A percentile compares a stretch with the other conserved stretches of the same genome.
Evolutionary conservation across 1,140 invertebrate species (phyloP).

Genomic region (Drosophila kepulauana): DNA sequence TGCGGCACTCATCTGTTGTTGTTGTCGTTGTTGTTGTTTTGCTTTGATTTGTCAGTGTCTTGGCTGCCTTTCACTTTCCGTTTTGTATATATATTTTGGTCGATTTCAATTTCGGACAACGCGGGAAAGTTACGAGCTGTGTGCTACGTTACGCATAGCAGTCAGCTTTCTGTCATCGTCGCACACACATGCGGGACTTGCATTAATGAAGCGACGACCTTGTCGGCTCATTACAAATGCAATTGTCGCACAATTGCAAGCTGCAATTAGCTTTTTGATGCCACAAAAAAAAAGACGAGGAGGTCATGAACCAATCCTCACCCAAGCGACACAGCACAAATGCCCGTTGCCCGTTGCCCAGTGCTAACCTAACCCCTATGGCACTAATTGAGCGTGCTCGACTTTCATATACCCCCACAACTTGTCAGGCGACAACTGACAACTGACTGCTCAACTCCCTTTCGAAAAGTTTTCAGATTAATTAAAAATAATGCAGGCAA

Average conservation of each 20-base stretch:
- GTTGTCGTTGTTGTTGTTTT: slow-evolving; percentile 11
- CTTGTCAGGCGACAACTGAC: neutral
- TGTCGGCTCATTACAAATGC: slow-evolving; percentile 47
- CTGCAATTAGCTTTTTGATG: slow-evolving; percentile 45
- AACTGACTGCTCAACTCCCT: too few relatives aligned
- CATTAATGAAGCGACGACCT: slow-evolving; percentile 45
- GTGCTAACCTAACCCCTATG: slow-evolving; percentile 10
- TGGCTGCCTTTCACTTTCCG: slow-evolving; percentile 56
- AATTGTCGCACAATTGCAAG: slow-evolving; percentile 42
- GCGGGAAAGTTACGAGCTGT: slow-evolving; percentile 45
- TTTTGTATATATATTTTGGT: slow-evolving; percentile 7
- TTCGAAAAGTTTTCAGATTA: neutral
- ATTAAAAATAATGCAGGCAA: neutral
- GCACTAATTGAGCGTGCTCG: slow-evolving; percentile 4
- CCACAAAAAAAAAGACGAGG: slow-evolving; percentile 13
- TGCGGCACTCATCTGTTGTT: slow-evolving; percentile 34
- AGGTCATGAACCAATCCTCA: slow-evolving; percentile 48
- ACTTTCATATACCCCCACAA: slow-evolving; percentile 4
- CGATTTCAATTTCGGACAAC: slow-evolving; percentile 2
- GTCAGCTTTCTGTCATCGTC: slow-evolving; percentile 30
- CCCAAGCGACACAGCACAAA: neutral
- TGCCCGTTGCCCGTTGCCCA: neutral
- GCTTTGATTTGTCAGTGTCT: neutral
- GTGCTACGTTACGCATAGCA: slow-evolving; percentile 16
- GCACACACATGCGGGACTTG: slow-evolving; percentile 5